Percentiles rank a stretch among this genome's conserved stretches.
phyloP scores from a whole-genome alignment of 2,113 vertebrate genomes.

The Oreochromis spilurus region DNA sequence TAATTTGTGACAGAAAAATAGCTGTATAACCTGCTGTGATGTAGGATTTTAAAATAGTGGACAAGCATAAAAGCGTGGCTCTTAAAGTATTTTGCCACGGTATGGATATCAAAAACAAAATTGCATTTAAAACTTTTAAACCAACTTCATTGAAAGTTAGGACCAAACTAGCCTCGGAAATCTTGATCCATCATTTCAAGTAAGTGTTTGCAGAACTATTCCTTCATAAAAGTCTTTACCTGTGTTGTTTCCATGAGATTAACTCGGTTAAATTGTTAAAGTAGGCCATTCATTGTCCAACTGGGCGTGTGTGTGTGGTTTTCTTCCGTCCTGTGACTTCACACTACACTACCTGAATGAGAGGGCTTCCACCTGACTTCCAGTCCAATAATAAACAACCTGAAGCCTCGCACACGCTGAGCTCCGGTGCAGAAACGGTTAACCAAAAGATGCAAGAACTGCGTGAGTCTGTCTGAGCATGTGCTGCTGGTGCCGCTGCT shows the following conservation, averaged over 20 bases:
- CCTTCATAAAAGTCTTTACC: neutral
- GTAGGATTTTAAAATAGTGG: neutral
- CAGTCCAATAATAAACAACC: neutral
- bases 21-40: neutral
- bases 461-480: constrained; percentile 54
- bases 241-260: neutral
- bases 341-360: neutral
- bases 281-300: neutral
- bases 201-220: neutral
- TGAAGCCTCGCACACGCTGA: neutral
- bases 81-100: neutral
- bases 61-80: neutral
- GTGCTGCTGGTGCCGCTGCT: constrained; percentile 60
- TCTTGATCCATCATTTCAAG: neutral
- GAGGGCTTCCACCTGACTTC: neutral
- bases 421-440: constrained; percentile 53
- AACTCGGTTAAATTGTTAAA: neutral
- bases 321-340: neutral
- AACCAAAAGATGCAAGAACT: constrained; percentile 29
- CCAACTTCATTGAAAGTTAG: neutral
- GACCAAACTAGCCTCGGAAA: neutral
- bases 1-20: neutral
- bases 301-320: neutral
- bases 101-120: neutral
- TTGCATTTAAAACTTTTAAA: neutral